phyloP scores from a whole-genome alignment of 2,888 invertebrate genomes.

The Cosmopolites sordidus region DNA sequence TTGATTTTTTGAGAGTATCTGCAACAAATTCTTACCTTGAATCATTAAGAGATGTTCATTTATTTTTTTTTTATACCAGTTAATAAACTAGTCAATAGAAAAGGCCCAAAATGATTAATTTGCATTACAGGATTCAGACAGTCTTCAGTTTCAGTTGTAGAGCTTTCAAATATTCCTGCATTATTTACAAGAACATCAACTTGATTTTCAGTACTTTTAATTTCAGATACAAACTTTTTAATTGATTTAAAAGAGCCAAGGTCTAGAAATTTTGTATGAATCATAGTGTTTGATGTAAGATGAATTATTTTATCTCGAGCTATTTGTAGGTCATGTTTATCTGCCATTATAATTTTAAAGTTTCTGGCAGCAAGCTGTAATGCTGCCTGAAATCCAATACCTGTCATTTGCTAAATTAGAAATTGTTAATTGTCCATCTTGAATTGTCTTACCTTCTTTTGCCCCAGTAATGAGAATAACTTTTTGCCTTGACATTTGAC shows the following conservation, averaged over 20 bases:
- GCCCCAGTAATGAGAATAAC: slow-evolving; percentile 19
- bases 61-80: slow-evolving; percentile 16
- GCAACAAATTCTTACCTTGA: neutral
- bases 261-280: slow-evolving; percentile 48
- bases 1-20: slow-evolving; percentile 26
- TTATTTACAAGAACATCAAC: slow-evolving; percentile 60
- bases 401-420: slow-evolving; percentile 26
- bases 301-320: slow-evolving; percentile 33
- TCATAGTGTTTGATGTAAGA: slow-evolving; percentile 36
- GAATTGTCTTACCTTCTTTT: slow-evolving; percentile 14
- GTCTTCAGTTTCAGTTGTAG: slow-evolving; percentile 44
- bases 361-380: slow-evolving; percentile 47
- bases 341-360: slow-evolving; percentile 51
- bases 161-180: slow-evolving; percentile 33
- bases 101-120: slow-evolving; percentile 30
- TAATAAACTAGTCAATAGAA: slow-evolving; percentile 29
- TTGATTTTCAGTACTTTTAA: slow-evolving; percentile 22
- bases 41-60: neutral
- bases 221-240: slow-evolving; percentile 26
- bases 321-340: slow-evolving; percentile 38
- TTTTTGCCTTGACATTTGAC: slow-evolving; percentile 1
- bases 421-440: neutral
- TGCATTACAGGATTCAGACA: slow-evolving; percentile 26
- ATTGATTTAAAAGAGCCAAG: slow-evolving; percentile 36
- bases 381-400: slow-evolving; percentile 46